phyloP scores from a whole-genome alignment of 1,140 invertebrate genomes.

The Araneus ventricosus region DNA sequence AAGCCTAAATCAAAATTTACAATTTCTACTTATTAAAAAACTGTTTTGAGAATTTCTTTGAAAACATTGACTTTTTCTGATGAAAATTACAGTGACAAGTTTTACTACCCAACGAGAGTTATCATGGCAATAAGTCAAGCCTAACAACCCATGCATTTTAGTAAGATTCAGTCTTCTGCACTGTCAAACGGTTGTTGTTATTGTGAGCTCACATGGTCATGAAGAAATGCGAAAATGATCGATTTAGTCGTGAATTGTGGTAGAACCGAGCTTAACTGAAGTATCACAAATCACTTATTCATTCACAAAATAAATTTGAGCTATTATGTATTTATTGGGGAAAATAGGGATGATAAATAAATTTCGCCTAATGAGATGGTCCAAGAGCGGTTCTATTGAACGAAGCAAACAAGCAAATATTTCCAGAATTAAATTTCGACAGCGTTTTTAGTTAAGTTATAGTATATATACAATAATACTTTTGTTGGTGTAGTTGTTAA shows the following conservation, averaged over 20 bases:
- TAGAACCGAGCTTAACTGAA: background rate
- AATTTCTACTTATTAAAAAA: too few relatives aligned
- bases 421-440: too few relatives aligned
- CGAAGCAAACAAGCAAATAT: too few relatives aligned
- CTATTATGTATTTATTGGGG: too few relatives aligned
- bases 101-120: background rate
- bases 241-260: background rate
- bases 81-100: background rate
- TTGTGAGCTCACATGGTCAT: background rate
- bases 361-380: too few relatives aligned
- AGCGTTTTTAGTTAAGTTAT: too few relatives aligned
- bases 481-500: too few relatives aligned
- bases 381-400: too few relatives aligned
- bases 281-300: background rate
- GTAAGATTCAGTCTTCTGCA: background rate
- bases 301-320: too few relatives aligned
- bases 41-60: background rate
- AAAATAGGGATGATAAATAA: too few relatives aligned
- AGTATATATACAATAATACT: too few relatives aligned
- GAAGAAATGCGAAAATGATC: background rate
- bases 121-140: background rate
- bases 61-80: background rate
- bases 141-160: background rate
- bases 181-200: background rate
- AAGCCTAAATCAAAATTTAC: too few relatives aligned